Base-by-base conservation (phyloP, 2,113 vertebrate species). In the Alosa alosa region DNA sequence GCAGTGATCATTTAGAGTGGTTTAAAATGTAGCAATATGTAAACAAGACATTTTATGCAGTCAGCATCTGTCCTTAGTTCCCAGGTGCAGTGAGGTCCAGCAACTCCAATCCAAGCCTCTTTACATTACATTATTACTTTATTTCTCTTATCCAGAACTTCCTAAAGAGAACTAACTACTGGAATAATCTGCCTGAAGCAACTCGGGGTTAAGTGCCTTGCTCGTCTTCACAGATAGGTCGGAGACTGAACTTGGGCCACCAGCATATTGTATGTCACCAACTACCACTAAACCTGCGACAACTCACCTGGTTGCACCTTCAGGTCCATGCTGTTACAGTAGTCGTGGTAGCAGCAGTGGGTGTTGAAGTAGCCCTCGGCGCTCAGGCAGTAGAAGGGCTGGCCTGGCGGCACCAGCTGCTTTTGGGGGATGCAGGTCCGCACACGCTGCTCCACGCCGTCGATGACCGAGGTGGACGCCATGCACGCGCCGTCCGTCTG, bases 401-500 rank as follows among this genome's bases (percentile, higher is more conserved):
- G 97, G 64, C 97, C 97, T 0, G 95, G 96, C 1, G 97, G 97
- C 68, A 96, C 93, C 39, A 99, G 85, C 2, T 97, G 95, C 6
- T 94, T 96, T 41, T 92, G 92, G 1, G 96, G 94, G 89, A 99
- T 98, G 93, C 98, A 99, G 84, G 94, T 94, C 6, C 97, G 95
- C 49, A 96, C 92, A 0, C 97, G 96, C 86, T 97, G 95, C 84
- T 97, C 96, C 83, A 96, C 89, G 0, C 97, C 97, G 0, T 96
- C 93, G 47, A 97, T 95, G 91, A 97, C 94, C 89, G 96, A 97
- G 52, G 96, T 97, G 0, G 97, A 98, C 81, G 97, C 97, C 95
- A 97, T 97, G 93, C 98, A 99, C 10, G 97, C 97, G 0, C 98
- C 98, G 11, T 98, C 97, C 0, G 98, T 99, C 88, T 98, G 96